Evolutionary conservation across 2,797 vertebrate genomes (phyloP), one percentile per base, ranked within the genome.

Genomic region (Falco naumanni): DNA sequence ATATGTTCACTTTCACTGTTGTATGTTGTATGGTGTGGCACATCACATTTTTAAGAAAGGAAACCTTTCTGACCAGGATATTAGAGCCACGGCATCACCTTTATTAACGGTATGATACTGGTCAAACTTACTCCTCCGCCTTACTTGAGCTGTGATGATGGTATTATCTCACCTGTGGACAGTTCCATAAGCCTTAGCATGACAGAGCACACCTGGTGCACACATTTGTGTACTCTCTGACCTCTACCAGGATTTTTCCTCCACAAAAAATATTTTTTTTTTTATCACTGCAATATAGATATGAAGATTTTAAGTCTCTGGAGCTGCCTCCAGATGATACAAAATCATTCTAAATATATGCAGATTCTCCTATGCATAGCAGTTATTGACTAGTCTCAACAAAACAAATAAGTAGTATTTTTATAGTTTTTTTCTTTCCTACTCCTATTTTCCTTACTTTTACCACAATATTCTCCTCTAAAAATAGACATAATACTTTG

Each of bases 1-100:
- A 8, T 2, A 54, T 1, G 0, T 24, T 25, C 51, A 34, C 25
- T 59, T 34, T 65, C 70, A 29, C 28, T 19, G 5, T 1, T 2
- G 1, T 12, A 51, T 10, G 12, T 16, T n/a, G 8, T 8, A 22
- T 5, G 11, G 10, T 15, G 31, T 2, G 13, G 20, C 39, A 59
- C 7, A 5, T 16, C 6, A 34, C 15, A 4, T 3, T 15, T 60
- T 45, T 37, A 41, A 48, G 65, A 66, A 65, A 75, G 16, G 6
- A 76, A 79, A 31, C 25, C n/a, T n/a, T 54, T 25, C 39, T 33
- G 17, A 76, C 8, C 24, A 16, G 37, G 18, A 12, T 11, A 31
- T 41, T 29, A 25, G 41, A 51, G 34, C 20, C 41, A 37, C 31
- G 31, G 7, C 19, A 39, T n/a, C 34, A 16, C 47, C 33, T 31